These are phyloP conservation scores for Philaethria dido DNA, from an alignment of 2,888 invertebrate species.

Conservation along the genomic window DNA sequence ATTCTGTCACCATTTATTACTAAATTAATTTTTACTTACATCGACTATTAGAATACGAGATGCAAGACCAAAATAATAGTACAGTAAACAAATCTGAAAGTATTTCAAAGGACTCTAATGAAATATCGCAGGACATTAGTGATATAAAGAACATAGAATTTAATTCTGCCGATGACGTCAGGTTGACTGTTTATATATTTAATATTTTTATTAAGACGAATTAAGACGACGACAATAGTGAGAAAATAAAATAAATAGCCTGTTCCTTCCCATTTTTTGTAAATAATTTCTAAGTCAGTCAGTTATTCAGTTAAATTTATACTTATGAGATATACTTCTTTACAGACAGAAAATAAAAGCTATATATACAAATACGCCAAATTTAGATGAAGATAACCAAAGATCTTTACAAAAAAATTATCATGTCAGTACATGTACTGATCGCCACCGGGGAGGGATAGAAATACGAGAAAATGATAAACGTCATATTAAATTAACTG, in stretches of 20 bases:
- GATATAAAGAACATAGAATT: conserved; percentile 53
- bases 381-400: conserved; percentile 40
- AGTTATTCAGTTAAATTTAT: no score
- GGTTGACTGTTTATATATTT: conserved; percentile 47
- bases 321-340: conserved; percentile 34
- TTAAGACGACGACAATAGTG: no score
- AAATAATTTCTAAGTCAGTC: no score
- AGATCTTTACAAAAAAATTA: not conserved
- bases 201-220: no score
- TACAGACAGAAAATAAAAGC: conserved; percentile 61
- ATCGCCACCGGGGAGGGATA: not conserved
- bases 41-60: not conserved
- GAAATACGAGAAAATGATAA: conserved; percentile 34
- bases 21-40: not conserved
- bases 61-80: conserved; percentile 13
- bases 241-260: no score
- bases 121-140: conserved; percentile 46
- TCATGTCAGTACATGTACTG: not conserved
- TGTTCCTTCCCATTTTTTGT: no score
- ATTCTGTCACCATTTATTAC: not conserved
- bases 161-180: conserved; percentile 65
- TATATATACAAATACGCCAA: conserved; percentile 43
- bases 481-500: conserved; percentile 7
- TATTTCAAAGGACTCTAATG: conserved; percentile 16
- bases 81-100: not conserved